Evolutionary conservation across 2,797 vertebrate species (phyloP), one percentile per base, ranked within the genome.

Genomic region (Lemur catta): DNA sequence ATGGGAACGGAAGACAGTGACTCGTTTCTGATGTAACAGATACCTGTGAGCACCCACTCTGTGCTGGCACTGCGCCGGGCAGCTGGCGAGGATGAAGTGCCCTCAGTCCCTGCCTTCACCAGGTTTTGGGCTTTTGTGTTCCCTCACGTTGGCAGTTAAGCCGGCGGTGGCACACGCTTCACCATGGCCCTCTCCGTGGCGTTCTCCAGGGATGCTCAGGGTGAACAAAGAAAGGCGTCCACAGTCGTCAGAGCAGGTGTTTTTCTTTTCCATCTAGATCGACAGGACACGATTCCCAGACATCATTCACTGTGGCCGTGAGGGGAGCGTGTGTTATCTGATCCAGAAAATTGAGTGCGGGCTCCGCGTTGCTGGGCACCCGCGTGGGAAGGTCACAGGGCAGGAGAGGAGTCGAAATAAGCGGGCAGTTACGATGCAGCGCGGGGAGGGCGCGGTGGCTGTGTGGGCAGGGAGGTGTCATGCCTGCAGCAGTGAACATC

Each of bases 41-140:
- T 7, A 11, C 6, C 69, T n/a, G 17, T 6, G 33, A 35, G 18
- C 3, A 4, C 35, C 4, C 33, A 26, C 52, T n/a, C 38, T 1
- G 13, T 11, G 20, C 2, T 0, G 4, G 78, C 41, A 4, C 81
- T 2, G 13, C 8, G 4, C 24, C 7, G 48, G 38, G 6, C 48
- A 6, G 1, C 2, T 3, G 55, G 82, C 8, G 1, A 26, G 57
- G 20, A 7, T 1, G n/a, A 2, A 6, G 43, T 0, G 0, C 20
- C 4, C 1, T 0, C 0, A 1, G 1, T 4, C 84, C 46, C 4
- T 63, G 11, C n/a, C 35, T 55, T 35, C 9, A 1, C 0, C 0
- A 74, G 10, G 10, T 13, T 24, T 3, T 0, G 20, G 38, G 52
- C 67, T 20, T 33, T 30, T 28, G 15, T 8, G 33, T 38, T n/a